phyloP scores from a whole-genome alignment of 2,888 invertebrate species.

The Dasysyrphus albostriatus region DNA sequence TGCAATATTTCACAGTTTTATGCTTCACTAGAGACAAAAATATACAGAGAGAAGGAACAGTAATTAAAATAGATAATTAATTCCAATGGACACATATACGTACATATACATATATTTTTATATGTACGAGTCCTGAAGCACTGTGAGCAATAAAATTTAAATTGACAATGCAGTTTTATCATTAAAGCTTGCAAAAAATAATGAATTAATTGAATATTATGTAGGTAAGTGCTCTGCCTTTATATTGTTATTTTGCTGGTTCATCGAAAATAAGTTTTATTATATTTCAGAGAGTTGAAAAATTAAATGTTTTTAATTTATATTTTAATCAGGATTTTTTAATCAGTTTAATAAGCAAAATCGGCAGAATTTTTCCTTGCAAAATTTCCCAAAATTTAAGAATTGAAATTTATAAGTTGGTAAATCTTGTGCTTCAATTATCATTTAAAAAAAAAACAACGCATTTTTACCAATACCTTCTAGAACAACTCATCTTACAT shows the following conservation, averaged over 20 bases:
- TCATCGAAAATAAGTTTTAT: slow-evolving; percentile 1
- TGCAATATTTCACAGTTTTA: slow-evolving; percentile 29
- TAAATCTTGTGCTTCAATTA: too few species aligned
- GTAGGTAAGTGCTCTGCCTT: neutral
- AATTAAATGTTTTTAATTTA: neutral
- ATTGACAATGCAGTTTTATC: slow-evolving; percentile 10
- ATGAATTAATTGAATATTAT: neutral
- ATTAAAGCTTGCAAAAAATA: neutral
- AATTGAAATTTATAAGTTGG: too few species aligned
- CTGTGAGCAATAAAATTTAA: neutral
- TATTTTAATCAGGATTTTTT: neutral
- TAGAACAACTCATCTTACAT: too few species aligned
- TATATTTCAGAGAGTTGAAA: neutral
- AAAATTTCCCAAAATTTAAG: too few species aligned
- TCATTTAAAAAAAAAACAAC: too few species aligned
- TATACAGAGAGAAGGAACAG: neutral
- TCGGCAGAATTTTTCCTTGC: too few species aligned
- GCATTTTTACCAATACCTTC: too few species aligned
- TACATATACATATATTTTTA: too few species aligned
- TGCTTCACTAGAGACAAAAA: slow-evolving; percentile 23
- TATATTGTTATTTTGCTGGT: neutral
- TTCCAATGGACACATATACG: slow-evolving; percentile 10
- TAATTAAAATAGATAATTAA: slow-evolving; percentile 54
- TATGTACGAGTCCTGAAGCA: neutral
- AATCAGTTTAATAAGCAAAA: neutral